phyloP scores from a whole-genome alignment of 2,113 vertebrate genomes.

The Bos javanicus region DNA sequence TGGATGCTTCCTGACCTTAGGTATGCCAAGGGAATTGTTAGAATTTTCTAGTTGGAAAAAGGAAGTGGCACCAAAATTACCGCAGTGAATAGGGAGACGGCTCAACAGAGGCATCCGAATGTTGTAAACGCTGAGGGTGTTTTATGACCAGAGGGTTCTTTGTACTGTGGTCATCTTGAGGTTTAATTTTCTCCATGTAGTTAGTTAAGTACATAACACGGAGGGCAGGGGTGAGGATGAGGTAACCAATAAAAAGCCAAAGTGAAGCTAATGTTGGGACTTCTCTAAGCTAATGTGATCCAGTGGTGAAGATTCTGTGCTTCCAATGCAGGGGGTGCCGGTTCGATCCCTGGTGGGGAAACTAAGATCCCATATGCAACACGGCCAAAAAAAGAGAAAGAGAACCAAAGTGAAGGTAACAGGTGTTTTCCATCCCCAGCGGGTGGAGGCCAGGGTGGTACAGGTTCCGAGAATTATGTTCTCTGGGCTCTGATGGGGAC shows the following conservation, averaged over 20 bases:
- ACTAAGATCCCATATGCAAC: not conserved
- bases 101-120: not conserved
- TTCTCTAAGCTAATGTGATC: not conserved
- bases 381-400: not conserved
- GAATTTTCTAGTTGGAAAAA: not conserved
- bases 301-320: not conserved
- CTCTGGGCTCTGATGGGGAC: not conserved
- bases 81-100: not conserved
- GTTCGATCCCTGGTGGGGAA: not conserved
- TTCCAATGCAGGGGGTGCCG: not conserved
- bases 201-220: not conserved
- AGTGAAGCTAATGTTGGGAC: not conserved
- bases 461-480: not conserved
- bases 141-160: not conserved
- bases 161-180: not conserved
- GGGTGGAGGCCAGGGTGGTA: not conserved
- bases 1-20: not conserved
- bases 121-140: not conserved
- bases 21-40: not conserved
- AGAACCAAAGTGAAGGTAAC: not conserved
- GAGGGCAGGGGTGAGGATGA: not conserved
- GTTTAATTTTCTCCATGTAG: not conserved
- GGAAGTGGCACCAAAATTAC: not conserved
- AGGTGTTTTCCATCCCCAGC: not conserved
- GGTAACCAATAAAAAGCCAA: not conserved